Conservation (phyloP, 2,888 invertebrate species). For the Eupeodes latifasciatus region DNA sequence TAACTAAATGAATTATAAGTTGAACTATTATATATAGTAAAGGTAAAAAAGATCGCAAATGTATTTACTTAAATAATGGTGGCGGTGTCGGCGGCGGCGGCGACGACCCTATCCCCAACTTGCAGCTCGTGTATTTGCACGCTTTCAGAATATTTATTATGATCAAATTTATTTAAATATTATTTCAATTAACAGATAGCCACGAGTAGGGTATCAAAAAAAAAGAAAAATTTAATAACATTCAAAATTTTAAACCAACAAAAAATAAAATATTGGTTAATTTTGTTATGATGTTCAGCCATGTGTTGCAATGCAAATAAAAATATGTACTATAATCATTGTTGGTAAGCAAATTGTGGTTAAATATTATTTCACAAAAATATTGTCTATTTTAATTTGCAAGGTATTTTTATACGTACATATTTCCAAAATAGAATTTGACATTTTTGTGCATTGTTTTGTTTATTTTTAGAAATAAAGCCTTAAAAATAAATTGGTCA, state of each 20-base stretch:
- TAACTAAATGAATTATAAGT: background rate
- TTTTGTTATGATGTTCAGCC: background rate
- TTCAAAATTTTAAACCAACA: background rate
- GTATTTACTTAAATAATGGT: background rate
- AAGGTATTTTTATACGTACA: too few species aligned
- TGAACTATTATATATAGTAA: background rate
- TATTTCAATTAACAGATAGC: constrained; percentile 59
- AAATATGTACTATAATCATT: too few species aligned
- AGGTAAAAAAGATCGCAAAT: background rate
- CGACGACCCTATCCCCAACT: background rate
- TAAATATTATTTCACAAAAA: too few species aligned
- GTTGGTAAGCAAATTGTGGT: too few species aligned
- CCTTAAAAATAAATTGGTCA: too few species aligned
- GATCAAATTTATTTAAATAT: constrained; percentile 44
- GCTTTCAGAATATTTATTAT: constrained; percentile 44
- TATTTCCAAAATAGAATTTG: too few species aligned
- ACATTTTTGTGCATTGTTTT: too few species aligned
- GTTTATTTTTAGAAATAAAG: too few species aligned
- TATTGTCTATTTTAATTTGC: too few species aligned
- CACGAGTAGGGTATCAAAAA: constrained; percentile 32
- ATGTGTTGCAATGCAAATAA: background rate
- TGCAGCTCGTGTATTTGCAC: background rate
- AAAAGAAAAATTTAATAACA: constrained; percentile 26
- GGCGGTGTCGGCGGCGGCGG: too few species aligned
- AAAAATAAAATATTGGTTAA: background rate